phyloP scores from a whole-genome alignment of 2,888 invertebrate genomes.

The Phortica okadai region DNA sequence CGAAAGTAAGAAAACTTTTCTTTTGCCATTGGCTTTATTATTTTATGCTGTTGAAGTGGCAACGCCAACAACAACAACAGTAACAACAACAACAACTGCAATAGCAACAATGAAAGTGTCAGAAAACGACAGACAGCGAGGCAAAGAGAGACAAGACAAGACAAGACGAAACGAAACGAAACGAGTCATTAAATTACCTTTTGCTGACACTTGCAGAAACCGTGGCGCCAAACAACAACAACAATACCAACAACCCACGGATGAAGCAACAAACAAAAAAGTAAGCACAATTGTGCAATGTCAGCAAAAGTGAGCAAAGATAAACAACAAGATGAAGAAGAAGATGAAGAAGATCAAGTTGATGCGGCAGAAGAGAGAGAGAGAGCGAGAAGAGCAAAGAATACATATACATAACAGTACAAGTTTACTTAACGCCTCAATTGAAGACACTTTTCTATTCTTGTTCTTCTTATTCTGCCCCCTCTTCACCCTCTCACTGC shows the following conservation, averaged over 20 bases:
- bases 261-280: background rate
- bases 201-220: conserved; percentile 11
- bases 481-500: background rate
- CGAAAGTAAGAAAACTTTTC: background rate
- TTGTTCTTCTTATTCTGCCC: background rate
- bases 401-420: background rate
- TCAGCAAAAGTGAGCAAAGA: too few relatives aligned
- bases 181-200: conserved; percentile 32
- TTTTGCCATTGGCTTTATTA: background rate
- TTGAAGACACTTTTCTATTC: background rate
- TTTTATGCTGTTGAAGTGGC: conserved; percentile 1
- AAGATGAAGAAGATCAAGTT: background rate
- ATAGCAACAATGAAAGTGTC: background rate
- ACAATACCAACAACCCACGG: background rate
- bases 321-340: background rate
- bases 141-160: background rate
- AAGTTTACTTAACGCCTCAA: conserved; percentile 27
- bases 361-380: background rate
- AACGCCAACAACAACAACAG: background rate
- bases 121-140: background rate
- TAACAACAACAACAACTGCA: background rate
- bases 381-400: too few relatives aligned
- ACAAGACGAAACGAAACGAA: background rate
- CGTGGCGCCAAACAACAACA: background rate
- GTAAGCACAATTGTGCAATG: background rate